These are phyloP conservation scores for Gonioctena quinquepunctata DNA, from an alignment of 1,140 invertebrate species.

Conservation along the genomic window DNA sequence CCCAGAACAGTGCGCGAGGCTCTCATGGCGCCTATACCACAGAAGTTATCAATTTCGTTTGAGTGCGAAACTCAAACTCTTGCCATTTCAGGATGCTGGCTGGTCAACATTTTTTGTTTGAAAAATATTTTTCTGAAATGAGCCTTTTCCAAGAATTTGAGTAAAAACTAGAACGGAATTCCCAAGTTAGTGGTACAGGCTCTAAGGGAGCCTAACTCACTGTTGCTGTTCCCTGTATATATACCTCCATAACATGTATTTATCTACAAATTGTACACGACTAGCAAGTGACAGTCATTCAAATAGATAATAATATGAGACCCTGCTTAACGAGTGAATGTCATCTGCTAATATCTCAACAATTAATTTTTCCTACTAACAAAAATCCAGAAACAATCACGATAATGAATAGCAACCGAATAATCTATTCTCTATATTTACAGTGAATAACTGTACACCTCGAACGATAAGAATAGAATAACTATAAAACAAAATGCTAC, in stretches of 20 bases:
- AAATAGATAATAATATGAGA: constrained; percentile 52
- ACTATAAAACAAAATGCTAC: constrained; percentile 23
- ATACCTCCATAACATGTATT: constrained; percentile 34
- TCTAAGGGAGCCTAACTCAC: too few species aligned
- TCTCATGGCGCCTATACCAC: too few species aligned
- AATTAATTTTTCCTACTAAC: constrained; percentile 17
- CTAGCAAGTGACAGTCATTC: constrained; percentile 44
- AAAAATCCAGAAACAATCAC: background rate
- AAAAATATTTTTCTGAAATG: too few species aligned
- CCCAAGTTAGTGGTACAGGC: too few species aligned
- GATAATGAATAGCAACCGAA: background rate
- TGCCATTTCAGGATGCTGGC: too few species aligned
- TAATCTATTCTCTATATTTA: background rate
- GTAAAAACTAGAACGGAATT: too few species aligned
- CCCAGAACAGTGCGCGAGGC: too few species aligned
- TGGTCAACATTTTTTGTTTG: too few species aligned
- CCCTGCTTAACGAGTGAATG: constrained; percentile 55
- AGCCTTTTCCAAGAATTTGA: too few species aligned
- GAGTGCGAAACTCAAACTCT: too few species aligned
- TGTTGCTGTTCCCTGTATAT: constrained; percentile 32
- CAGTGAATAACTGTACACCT: background rate
- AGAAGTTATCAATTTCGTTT: too few species aligned
- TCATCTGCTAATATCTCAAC: constrained; percentile 40
- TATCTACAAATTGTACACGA: constrained; percentile 42
- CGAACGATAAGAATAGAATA: constrained; percentile 14